Base-by-base conservation (phyloP, 2,113 vertebrate genomes). In the Lophura nycthemera region DNA sequence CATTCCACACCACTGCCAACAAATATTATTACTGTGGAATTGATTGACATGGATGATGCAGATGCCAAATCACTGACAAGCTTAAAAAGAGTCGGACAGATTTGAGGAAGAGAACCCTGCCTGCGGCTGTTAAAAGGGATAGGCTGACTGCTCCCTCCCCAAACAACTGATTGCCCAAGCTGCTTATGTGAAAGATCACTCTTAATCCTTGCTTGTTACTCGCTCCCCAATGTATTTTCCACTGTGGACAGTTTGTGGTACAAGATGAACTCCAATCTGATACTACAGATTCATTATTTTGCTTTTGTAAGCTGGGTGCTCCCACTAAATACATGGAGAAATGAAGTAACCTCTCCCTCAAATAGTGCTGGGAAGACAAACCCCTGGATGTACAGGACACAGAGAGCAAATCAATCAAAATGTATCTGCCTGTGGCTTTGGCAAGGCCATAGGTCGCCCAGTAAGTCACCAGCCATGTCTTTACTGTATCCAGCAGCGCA, bases 391-490 rank as follows among this genome's bases (percentile, higher is more conserved):
- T n/a, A 13, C 20, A 73, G 18, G 27, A 65, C 40, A 36, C 6
- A 43, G 74, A 83, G n/a, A 64, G 34, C 1, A 2, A 92, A 43
- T 20, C 25, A 75, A 47, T 22, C 81, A 64, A 56, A 85, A 86
- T 0, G 2, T 17, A n/a, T 21, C 43, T 72, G 63, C n/a, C 63
- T 1, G 27, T 0, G 6, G 50, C 69, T 86, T n/a, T 47, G 73
- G 34, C 19, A 38, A 60, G 86, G 17, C 47, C 25, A 6, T 1
- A 3, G 32, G 65, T 86, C 52, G 65, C 60, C 13, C 50, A 71
- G 19, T 29, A 70, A 50, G 79, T 12, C 29, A 29, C 88, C 19
- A 1, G 2, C 17, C 45, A 5, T 0, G 0, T 11, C 63, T 21
- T n/a, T 45, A 3, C 40, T 16, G 64, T 2, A 32, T 3, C 30